Evolutionary conservation across 2,888 invertebrate genomes (phyloP), one percentile per base, ranked within the genome.

Genomic region (Drosophila multiciliata): DNA sequence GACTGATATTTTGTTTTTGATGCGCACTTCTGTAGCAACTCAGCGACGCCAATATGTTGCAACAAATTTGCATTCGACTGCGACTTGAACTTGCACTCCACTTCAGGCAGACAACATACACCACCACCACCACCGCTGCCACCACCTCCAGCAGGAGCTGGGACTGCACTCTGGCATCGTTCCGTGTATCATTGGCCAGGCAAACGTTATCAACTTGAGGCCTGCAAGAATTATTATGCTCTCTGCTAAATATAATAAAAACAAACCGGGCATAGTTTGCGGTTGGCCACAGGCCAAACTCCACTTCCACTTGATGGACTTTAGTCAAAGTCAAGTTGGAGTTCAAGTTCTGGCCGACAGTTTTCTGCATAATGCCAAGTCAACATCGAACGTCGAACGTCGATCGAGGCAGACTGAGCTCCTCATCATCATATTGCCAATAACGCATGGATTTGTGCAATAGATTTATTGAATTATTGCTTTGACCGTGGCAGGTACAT

Each of bases 381-480:
- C 61, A 62, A 74, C 75, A 50, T 74, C 54, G 66, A 65, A 11
- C 67, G 70, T 67, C 52, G 73, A 55, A 6, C 60, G 63, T 60
- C 52, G 48, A 60, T 65, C 61, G 66, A 26, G 69, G 70, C 81
- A 86, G 83, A 73, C 73, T 78, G 23, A 17, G 85, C 80, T 29
- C 29, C 87, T 82, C 87, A 89, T 82, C 87, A 89, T 91, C 90
- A 90, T 90, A 90, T 86, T 90, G 90, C 87, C 90, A 87, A 87
- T 87, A 87, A 87, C 90, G 87, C 87, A 87, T 89, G 81, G 74
- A 83, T 83, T 82, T 83, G 78, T 89, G 89, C 87, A 90, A 90
- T 90, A 87, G 90, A 92, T 91, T 91, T 92, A 92, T 92, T 92
- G 92, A 90, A 89, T 91, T 91, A 91, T 91, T 85, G 90, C 89